Conservation (phyloP, 2,888 invertebrate genomes). For the Schrankia costaestrigalis region DNA sequence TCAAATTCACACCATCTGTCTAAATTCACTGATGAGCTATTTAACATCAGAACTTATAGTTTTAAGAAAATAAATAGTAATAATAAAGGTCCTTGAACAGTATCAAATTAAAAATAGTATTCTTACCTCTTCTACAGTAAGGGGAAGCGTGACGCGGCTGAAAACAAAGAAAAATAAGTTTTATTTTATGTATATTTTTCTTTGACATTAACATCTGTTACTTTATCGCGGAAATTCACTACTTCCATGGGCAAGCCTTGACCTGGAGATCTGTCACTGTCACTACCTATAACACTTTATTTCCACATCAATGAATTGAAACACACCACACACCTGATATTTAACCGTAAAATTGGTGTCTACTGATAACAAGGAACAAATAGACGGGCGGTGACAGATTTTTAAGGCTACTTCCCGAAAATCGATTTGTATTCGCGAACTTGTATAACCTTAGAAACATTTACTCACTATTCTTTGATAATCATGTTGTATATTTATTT, state of each 20-base stretch:
- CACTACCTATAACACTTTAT: constrained; percentile 30
- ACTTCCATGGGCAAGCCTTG: constrained; percentile 46
- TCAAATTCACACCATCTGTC: too few species aligned
- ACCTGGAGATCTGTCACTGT: constrained; percentile 65
- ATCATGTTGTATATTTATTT: constrained; percentile 80
- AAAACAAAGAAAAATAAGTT: constrained; percentile 61
- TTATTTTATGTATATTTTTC: constrained; percentile 13
- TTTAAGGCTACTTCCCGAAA: constrained; percentile 50
- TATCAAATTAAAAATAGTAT: constrained; percentile 10
- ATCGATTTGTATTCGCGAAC: constrained; percentile 70
- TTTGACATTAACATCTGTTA: constrained; percentile 45
- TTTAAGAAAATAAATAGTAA: not conserved
- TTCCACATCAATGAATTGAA: constrained; percentile 20
- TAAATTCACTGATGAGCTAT: not conserved
- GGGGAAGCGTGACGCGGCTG: constrained; percentile 97
- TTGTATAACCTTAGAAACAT: constrained; percentile 59
- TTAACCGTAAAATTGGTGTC: constrained; percentile 22
- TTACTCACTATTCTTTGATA: constrained; percentile 87
- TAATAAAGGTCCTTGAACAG: constrained; percentile 27
- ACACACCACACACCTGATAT: constrained; percentile 5
- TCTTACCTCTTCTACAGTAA: constrained; percentile 97
- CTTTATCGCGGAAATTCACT: constrained; percentile 26
- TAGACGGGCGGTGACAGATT: constrained; percentile 41
- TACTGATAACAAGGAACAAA: constrained; percentile 45
- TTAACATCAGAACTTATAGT: too few species aligned